A percentile compares a stretch with the other conserved stretches of the same genome.
These are phyloP conservation scores for Phalloptychus januarius DNA, from an alignment of 2,797 vertebrate species.

Conservation along the genomic window DNA sequence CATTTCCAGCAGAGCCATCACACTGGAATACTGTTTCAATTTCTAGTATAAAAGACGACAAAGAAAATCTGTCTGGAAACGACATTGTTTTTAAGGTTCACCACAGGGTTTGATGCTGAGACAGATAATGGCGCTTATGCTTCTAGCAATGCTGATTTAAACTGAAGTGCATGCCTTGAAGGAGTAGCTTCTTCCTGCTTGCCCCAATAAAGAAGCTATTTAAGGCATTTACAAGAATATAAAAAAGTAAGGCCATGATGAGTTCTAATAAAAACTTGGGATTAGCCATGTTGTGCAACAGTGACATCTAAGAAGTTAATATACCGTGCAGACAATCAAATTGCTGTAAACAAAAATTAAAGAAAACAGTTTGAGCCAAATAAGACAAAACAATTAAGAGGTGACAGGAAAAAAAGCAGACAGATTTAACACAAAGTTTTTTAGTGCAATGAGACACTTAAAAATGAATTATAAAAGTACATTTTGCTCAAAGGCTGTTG, in stretches of 20 bases:
- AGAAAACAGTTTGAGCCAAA: neutral
- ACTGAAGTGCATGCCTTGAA: neutral
- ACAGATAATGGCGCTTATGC: slow-evolving; percentile 22
- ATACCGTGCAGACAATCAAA: neutral
- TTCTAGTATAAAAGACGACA: slow-evolving; percentile 13
- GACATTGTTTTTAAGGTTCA: neutral
- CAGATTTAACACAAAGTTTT: neutral
- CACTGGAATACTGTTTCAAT: slow-evolving; percentile 1
- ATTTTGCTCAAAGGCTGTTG: neutral
- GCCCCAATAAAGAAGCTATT: neutral
- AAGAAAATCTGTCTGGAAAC: slow-evolving; percentile 15
- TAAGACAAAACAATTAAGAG: neutral
- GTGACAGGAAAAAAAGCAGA: neutral
- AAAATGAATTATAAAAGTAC: neutral
- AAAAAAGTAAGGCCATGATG: neutral
- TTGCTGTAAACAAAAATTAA: neutral
- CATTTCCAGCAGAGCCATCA: slow-evolving; percentile 1
- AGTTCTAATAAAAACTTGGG: neutral
- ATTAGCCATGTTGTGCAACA: neutral
- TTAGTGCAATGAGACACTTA: neutral
- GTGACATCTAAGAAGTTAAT: neutral
- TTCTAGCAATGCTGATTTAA: slow-evolving; percentile 40
- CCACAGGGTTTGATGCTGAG: slow-evolving; percentile 24
- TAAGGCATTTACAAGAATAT: neutral
- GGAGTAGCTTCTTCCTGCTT: slow-evolving; percentile 12